A percentile compares a stretch with the other conserved stretches of the same genome.
These are phyloP conservation scores for Paraescarpia echinospica DNA, from an alignment of 1,140 invertebrate genomes.

Conservation along the genomic window DNA sequence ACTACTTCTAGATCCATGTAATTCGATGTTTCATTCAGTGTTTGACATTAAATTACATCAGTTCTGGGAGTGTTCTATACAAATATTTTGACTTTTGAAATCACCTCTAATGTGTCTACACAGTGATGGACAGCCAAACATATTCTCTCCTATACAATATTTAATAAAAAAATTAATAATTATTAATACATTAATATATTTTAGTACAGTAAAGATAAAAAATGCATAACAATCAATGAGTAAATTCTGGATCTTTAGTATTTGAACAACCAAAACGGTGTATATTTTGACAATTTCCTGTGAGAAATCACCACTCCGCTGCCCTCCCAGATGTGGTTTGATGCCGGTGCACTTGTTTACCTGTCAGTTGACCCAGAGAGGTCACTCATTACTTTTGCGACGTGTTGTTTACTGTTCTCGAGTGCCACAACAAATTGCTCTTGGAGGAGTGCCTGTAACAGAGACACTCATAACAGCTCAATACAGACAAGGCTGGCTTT, in stretches of 20 bases:
- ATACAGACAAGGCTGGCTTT: not conserved
- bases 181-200: too few species aligned
- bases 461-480: not conserved
- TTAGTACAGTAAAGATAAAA: too few species aligned
- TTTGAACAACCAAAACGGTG: not conserved
- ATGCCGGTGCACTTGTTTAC: conserved; percentile 29
- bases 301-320: not conserved
- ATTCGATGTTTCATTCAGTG: too few species aligned
- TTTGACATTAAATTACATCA: too few species aligned
- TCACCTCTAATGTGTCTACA: too few species aligned
- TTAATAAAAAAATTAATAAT: too few species aligned
- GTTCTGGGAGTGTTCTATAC: too few species aligned
- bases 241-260: not conserved
- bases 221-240: not conserved
- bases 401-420: conserved; percentile 41
- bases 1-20: too few species aligned
- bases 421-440: conserved; percentile 43
- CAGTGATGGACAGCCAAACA: too few species aligned
- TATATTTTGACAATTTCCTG: not conserved
- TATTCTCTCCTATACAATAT: too few species aligned
- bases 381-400: conserved; percentile 43
- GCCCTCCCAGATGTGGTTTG: not conserved
- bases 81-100: too few species aligned
- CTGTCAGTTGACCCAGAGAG: conserved; percentile 40
- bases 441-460: conserved; percentile 42